These are phyloP conservation scores for Micromys minutus DNA, from an alignment of 2,113 vertebrate genomes.

Conservation along the genomic window DNA sequence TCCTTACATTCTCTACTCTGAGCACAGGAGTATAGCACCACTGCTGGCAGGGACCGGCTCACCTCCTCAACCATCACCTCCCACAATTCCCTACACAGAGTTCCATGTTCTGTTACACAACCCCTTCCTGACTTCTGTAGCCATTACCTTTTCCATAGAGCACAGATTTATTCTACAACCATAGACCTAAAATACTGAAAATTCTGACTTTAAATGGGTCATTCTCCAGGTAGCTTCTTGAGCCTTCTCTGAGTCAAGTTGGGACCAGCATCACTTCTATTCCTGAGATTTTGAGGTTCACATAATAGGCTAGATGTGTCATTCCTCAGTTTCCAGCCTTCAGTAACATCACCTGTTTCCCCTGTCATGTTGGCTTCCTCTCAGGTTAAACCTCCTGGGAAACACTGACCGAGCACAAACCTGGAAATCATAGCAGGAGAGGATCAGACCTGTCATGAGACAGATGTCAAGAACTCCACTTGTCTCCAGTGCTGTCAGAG, in stretches of 20 bases:
- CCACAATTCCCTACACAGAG: background rate
- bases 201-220: background rate
- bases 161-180: background rate
- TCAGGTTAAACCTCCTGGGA: constrained; percentile 42
- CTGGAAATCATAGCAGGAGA: constrained; percentile 52
- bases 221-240: background rate
- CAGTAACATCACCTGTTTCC: background rate
- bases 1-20: background rate
- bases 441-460: constrained; percentile 11
- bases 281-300: background rate
- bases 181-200: background rate
- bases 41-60: background rate
- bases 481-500: constrained; percentile 55
- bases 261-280: background rate
- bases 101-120: background rate
- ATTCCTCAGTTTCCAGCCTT: background rate
- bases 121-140: background rate
- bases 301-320: background rate
- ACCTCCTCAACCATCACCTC: background rate
- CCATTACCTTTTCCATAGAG: background rate
- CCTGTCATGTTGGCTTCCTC: background rate
- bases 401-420: background rate
- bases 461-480: constrained; percentile 23
- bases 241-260: background rate
- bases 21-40: background rate